Evolutionary conservation across 2,888 invertebrate species (phyloP), one percentile per base, ranked within the genome.

Genomic region (Coenonympha arcania): DNA sequence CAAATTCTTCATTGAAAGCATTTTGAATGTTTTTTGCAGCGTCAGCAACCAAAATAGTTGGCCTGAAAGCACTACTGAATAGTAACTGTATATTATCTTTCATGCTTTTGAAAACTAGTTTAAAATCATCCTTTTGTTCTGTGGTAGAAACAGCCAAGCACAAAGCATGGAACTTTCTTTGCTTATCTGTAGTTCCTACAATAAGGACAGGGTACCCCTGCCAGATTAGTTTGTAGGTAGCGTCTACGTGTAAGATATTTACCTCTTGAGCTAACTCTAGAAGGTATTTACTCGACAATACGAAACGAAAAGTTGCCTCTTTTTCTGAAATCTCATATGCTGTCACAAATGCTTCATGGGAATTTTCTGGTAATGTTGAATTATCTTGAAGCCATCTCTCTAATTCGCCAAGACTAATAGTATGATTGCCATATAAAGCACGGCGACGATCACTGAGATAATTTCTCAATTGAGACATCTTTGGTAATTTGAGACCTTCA

Each of bases 141-240:
- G 11, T 26, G 8, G 18, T 37, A 16, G 37, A 26, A 16, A 46
- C 28, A 8, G 36, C 37, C 8, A 46, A 4, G 31, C 46, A 46
- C 15, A 46, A 11, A 26, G 28, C 24, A 24, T 46, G 26, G 19
- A 37, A 46, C n/a, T 26, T 20, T 18, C 4, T 54, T 31, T 40
- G 31, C 39, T 40, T 52, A 43, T 62, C 57, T 45, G 61, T 60
- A 28, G 59, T 61, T 34, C 57, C 61, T 24, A 58, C 31, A 6
- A 61, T 43, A 13, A 56, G 41, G 30, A 62, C 46, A 11, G 59
- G 55, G 50, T 56, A 62, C 18, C 61, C 61, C 50, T 59, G n/a
- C n/a, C n/a, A n/a, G n/a, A n/a, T n/a, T n/a, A n/a, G n/a, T n/a
- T n/a, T n/a, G n/a, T n/a, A n/a, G n/a, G n/a, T n/a, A n/a, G n/a